Evolutionary conservation across 2,113 vertebrate species (phyloP).

Genomic region (Hyaena hyaena): DNA sequence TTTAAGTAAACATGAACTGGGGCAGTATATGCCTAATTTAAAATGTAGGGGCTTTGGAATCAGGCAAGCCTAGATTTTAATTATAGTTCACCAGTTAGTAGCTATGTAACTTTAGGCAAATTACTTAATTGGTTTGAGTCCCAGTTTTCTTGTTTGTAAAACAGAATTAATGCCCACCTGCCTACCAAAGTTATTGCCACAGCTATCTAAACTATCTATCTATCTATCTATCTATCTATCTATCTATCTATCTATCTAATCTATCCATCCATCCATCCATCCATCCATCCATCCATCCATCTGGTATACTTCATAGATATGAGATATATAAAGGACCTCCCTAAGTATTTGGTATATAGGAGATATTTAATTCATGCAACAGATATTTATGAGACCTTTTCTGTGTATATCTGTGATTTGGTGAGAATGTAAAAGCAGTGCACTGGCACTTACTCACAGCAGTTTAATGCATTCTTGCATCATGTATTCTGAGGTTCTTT

Average conservation of each 20-base stretch:
- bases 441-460: background rate
- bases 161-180: background rate
- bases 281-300: no score
- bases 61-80: background rate
- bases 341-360: background rate
- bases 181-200: background rate
- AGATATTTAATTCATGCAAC: background rate
- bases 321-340: background rate
- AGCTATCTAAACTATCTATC: background rate
- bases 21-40: background rate
- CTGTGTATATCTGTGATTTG: background rate
- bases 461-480: background rate
- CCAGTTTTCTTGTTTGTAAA: slow-evolving; percentile 11
- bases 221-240: no score
- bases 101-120: background rate
- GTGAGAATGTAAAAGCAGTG: background rate
- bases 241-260: no score
- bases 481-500: background rate
- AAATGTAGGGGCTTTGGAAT: background rate
- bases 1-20: background rate
- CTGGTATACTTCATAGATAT: background rate
- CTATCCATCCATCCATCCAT: no score
- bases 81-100: background rate
- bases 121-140: background rate
- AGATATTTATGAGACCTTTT: background rate